Percentiles rank a stretch among this genome's conserved stretches.
Evolutionary conservation across 2,888 invertebrate species (phyloP).

Genomic region (Myopa tessellatipennis): DNA sequence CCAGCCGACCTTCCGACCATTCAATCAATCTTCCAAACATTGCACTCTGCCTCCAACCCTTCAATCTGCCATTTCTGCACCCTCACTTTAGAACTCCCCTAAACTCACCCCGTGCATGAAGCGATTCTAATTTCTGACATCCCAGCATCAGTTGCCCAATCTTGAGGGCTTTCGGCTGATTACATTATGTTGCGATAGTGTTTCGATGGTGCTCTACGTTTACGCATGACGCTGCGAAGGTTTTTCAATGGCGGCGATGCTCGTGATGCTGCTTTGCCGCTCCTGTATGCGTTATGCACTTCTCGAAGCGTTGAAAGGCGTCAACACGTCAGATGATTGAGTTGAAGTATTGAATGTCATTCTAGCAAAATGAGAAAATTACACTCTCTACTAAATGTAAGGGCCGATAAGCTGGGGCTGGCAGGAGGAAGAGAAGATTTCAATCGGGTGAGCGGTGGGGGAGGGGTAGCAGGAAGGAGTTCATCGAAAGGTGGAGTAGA

Average conservation of each 20-base stretch:
- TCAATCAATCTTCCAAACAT: too few relatives aligned
- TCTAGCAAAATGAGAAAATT: slow-evolving; percentile 18
- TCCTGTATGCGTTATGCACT: background rate
- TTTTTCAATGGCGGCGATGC: too few relatives aligned
- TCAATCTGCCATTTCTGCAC: background rate
- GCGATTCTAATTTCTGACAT: slow-evolving; percentile 29
- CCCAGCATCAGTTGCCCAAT: slow-evolving; percentile 30
- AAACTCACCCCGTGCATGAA: slow-evolving; percentile 11
- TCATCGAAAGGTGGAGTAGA: too few relatives aligned
- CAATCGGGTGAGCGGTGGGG: background rate
- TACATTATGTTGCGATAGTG: background rate
- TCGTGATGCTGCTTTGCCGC: too few relatives aligned
- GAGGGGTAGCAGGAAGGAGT: too few relatives aligned
- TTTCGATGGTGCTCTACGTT: background rate
- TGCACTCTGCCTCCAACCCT: background rate
- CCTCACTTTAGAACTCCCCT: background rate
- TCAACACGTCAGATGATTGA: slow-evolving; percentile 13
- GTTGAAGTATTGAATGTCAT: slow-evolving; percentile 28
- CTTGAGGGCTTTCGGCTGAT: slow-evolving; percentile 18
- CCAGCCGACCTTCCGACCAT: background rate
- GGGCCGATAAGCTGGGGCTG: too few relatives aligned
- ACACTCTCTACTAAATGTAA: too few relatives aligned
- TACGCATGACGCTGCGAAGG: background rate
- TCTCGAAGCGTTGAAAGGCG: slow-evolving; percentile 11
- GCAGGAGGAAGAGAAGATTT: too few relatives aligned